A percentile compares a stretch with the other conserved stretches of the same genome.
Evolutionary conservation across 2,113 vertebrate species (phyloP).

Genomic region (Oxyura jamaicensis): DNA sequence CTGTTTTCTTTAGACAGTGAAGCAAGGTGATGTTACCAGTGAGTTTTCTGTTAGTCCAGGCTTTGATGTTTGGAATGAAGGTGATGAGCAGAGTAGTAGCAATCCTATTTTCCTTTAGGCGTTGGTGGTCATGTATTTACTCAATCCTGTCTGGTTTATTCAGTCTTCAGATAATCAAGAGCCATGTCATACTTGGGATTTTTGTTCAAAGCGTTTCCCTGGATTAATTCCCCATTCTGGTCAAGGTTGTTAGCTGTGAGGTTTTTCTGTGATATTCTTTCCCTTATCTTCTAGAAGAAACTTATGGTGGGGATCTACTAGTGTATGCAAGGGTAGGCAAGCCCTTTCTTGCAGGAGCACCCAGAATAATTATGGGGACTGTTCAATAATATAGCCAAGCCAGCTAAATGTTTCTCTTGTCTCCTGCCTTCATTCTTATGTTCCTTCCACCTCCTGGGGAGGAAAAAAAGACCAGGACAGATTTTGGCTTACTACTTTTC

Average conservation of each 20-base stretch:
- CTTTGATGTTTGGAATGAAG: background rate
- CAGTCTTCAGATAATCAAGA: background rate
- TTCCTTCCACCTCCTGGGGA: background rate
- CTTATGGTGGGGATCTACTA: background rate
- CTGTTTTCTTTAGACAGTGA: background rate
- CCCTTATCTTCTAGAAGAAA: background rate
- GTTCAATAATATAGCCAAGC: accelerated
- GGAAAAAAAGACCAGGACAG: background rate
- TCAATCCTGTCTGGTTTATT: background rate
- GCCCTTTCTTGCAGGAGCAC: background rate
- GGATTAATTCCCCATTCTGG: background rate
- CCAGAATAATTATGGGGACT: background rate
- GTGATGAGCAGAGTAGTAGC: background rate
- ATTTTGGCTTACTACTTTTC: background rate
- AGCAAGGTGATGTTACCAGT: background rate
- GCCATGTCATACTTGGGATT: accelerated
- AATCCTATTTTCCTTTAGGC: background rate
- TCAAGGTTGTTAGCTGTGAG: background rate
- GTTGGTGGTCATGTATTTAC: background rate
- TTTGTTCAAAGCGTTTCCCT: background rate
- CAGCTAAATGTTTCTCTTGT: background rate
- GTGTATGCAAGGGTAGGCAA: background rate
- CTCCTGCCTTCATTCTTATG: background rate
- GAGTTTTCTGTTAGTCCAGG: background rate
- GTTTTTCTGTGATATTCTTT: background rate